Base-by-base conservation (phyloP, 2,797 vertebrate species). In the Pipistrellus nathusii region DNA sequence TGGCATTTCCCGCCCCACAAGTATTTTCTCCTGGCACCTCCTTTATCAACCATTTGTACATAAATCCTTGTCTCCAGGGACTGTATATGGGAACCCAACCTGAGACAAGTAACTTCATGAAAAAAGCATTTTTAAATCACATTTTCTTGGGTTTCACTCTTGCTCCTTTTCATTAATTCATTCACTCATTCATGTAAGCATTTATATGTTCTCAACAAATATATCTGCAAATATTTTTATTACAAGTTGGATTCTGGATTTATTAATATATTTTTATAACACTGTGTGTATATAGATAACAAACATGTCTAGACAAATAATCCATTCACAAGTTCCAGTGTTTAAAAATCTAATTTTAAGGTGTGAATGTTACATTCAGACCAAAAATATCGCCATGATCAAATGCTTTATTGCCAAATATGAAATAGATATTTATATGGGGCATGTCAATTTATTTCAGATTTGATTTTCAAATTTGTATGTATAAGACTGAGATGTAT, bases 311-410 rank as follows among this genome's bases (percentile, higher is more conserved):
- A 55, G 18, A 71, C 4, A 84, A 51, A 32, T 53, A 55, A 62
- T 27, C 57, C 9, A 25, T 69, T 81, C 32, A 85, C 55, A 75
- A 87, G 15, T 27, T 38, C 30, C 9, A 68, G 38, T 68, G 78
- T 46, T 91, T 85, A 20, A 62, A 91, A 88, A 75, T 69, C 41
- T 85, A 78, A 80, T 38, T 78, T 80, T 81, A 81, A 81, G 32
- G 18, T 18, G 35, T 92, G 4, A 55, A 64, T 85, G n/a, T 71
- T 68, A 85, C 17, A 78, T 27, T 69, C 38, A 90, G 51, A 32
- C 25, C 80, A 77, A 93, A 81, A 75, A 64, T 51, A 38, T 75
- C 51, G 10, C 14, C n/a, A 30, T 23, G 13, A n/a, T 46, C 32
- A 85, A 91, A 71, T 41, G 4, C 30, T 76, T 82, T 82, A 38